Evolutionary conservation across 2,888 invertebrate genomes (phyloP), one percentile per base, ranked within the genome.

Genomic region (Lamellibrachia satsuma): DNA sequence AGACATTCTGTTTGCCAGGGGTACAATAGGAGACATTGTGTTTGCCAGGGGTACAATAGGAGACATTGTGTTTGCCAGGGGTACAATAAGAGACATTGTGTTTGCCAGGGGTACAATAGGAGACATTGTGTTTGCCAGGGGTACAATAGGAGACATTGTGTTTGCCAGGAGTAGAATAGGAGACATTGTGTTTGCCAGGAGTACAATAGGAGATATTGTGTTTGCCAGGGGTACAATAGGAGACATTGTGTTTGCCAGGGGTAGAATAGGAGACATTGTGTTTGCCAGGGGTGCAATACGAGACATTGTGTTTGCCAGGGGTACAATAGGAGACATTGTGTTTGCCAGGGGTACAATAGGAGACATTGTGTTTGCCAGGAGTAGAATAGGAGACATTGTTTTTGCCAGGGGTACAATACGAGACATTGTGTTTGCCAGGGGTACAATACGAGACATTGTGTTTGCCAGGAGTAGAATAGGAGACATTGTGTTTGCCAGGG

Each of bases 311-410:
- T 75, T 75, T 75, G 75, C 3, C 90, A 94, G 92, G 57, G 93
- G 93, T 52, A 92, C 91, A 39, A 92, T 94, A 27, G 93, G 93
- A 52, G 93, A 94, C 1, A 90, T n/a, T n/a, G n/a, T n/a, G n/a
- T n/a, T n/a, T n/a, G n/a, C n/a, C n/a, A n/a, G n/a, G n/a, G n/a
- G n/a, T n/a, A n/a, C n/a, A n/a, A n/a, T n/a, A n/a, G n/a, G n/a
- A n/a, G n/a, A n/a, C 90, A 90, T 90, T 15, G 90, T 90, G 39
- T 39, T 39, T 39, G 39, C 39, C 39, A 39, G 39, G 39, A 0
- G 39, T 39, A 39, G 1, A 39, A 39, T 39, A 39, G 39, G 39
- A 39, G 39, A 39, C 22, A 22, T 75, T 75, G 75, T 22, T 22
- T 22, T 75, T 75, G 57, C 1, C 90, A 94, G 92, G 57, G 93